A percentile compares a stretch with the other conserved stretches of the same genome.
Conservation (phyloP, 1,140 invertebrate species). For the Lucilia cuprina region DNA sequence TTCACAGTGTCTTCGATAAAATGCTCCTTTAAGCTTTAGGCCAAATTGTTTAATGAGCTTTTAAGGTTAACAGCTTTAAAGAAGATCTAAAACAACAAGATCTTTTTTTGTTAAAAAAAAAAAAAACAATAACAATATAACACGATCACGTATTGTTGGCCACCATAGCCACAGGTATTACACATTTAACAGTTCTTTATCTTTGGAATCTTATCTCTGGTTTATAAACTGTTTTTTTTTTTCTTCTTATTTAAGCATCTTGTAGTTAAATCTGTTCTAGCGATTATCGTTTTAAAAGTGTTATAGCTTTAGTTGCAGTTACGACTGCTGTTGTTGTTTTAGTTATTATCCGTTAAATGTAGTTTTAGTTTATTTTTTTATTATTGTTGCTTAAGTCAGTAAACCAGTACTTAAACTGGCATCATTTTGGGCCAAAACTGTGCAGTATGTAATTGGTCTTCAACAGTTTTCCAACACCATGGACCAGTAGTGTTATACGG, state of each 20-base stretch:
- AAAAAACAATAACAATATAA: neutral
- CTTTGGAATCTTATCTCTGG: slow-evolving; percentile 23
- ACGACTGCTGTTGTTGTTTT: neutral
- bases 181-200: slow-evolving; percentile 29
- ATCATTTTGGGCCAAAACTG: neutral
- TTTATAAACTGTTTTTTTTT: slow-evolving; percentile 8
- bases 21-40: slow-evolving; percentile 18
- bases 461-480: neutral
- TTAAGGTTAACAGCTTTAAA: slow-evolving; percentile 25
- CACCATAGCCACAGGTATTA: slow-evolving; percentile 4
- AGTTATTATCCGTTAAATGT: neutral
- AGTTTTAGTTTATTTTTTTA: neutral
- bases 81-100: neutral
- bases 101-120: neutral
- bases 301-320: neutral
- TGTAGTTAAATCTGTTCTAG: neutral
- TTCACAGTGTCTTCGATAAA: neutral
- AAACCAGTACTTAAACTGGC: neutral
- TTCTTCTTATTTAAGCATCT: neutral
- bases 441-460: slow-evolving; percentile 1
- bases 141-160: slow-evolving; percentile 32
- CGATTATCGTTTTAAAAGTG: neutral
- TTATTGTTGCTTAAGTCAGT: neutral
- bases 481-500: slow-evolving; percentile 2
- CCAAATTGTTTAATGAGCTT: slow-evolving; percentile 33